Conservation (phyloP, 2,797 vertebrate genomes). For the Eutrigla gurnardus region DNA sequence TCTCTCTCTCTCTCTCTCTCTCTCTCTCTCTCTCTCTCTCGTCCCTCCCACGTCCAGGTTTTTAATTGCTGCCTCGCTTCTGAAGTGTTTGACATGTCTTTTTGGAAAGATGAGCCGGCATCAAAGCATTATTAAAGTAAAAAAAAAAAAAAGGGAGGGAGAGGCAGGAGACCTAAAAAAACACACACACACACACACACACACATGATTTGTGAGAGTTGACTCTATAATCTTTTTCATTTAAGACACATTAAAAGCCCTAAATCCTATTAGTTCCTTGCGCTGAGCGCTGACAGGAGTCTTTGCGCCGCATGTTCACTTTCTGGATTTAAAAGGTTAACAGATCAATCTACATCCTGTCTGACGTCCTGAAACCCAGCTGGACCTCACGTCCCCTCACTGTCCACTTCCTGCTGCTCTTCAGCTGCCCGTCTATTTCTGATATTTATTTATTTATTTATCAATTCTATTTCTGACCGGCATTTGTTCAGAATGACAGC, state of each 20-base stretch:
- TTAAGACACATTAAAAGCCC: neutral
- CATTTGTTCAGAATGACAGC: neutral
- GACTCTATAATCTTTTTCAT: too few species aligned
- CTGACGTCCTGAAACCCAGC: constrained; percentile 11
- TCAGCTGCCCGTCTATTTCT: neutral
- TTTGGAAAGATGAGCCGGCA: constrained; percentile 50
- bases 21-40: constrained; percentile 26
- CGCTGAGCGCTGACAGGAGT: neutral
- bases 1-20: constrained; percentile 19
- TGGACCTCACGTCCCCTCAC: neutral
- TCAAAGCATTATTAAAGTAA: constrained; percentile 48
- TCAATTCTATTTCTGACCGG: neutral
- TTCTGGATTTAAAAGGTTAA: neutral
- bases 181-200: neutral
- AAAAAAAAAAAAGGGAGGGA: neutral
- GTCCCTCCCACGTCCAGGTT: constrained; percentile 40
- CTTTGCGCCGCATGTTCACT: neutral
- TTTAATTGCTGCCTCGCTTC: constrained; percentile 52
- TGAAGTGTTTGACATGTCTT: constrained; percentile 51
- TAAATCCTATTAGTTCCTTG: neutral
- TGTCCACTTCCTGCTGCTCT: constrained; percentile 19
- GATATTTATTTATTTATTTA: constrained; percentile 12
- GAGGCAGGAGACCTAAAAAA: constrained; percentile 4
- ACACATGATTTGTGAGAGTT: too few species aligned
- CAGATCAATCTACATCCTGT: constrained; percentile 21